phyloP scores from a whole-genome alignment of 2,888 invertebrate species.

The Drosophila differens region DNA sequence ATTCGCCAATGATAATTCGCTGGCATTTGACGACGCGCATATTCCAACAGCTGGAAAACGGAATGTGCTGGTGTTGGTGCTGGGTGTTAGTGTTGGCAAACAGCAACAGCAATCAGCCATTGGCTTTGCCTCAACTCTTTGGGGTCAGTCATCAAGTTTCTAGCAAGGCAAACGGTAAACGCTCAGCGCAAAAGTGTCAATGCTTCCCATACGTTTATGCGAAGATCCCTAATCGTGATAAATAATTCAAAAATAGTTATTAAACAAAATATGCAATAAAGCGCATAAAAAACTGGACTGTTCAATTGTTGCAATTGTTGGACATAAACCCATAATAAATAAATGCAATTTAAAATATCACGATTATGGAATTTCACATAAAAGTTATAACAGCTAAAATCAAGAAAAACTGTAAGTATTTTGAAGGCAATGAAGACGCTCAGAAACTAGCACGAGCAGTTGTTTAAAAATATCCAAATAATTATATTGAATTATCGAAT shows the following conservation, averaged over 20 bases:
- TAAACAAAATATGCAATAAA: not conserved
- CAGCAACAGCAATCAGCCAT: conserved; percentile 17
- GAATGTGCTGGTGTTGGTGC: not conserved
- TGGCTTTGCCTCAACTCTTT: conserved; percentile 18
- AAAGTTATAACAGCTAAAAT: conserved; percentile 3
- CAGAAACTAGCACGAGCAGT: not conserved
- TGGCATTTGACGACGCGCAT: conserved; percentile 76
- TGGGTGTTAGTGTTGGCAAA: conserved; percentile 3
- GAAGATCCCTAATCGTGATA: conserved; percentile 44
- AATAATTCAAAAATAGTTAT: conserved; percentile 21
- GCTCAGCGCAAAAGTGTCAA: conserved; percentile 20
- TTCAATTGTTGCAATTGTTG: conserved; percentile 5
- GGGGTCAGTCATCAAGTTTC: conserved; percentile 28
- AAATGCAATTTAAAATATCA: conserved; percentile 12
- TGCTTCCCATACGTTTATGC: conserved; percentile 26
- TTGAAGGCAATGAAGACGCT: not conserved
- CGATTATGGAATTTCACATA: conserved; percentile 41
- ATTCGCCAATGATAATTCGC: conserved; percentile 79
- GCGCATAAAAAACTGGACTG: conserved; percentile 8
- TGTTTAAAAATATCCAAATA: not conserved
- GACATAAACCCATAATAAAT: not conserved
- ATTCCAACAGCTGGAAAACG: conserved; percentile 37
- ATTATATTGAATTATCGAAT: not conserved
- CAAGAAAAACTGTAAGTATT: conserved; percentile 40
- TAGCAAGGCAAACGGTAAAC: conserved; percentile 33